Base-by-base conservation (phyloP, 2,888 invertebrate species). In the Nebria salina region DNA sequence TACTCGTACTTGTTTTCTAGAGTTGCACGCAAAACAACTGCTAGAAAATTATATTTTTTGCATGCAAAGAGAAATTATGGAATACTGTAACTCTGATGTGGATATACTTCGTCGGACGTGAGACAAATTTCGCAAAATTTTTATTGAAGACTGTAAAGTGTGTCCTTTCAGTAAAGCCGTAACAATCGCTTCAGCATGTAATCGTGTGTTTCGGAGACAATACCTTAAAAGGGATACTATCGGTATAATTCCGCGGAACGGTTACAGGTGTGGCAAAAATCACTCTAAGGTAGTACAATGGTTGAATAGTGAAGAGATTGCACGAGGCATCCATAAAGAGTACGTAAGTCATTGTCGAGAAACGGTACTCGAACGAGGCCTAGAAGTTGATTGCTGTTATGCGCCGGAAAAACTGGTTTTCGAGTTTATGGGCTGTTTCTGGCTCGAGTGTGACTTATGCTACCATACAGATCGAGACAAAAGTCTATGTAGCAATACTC, bases 211-310 rank as follows among this genome's bases (percentile, higher is more conserved):
- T 20, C 20, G 20, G 20, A 20, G 72, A 73, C 4, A 78, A 15
- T 78, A 54, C 15, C 72, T 78, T n/a, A 76, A 76, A 73, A 11
- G 1, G n/a, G 15, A 75, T 20, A 78, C 78, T 20, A 78, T 78
- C 13, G 78, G 72, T 15, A 65, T 78, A 13, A 43, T 78, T 2
- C 78, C 78, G 6, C 20, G 26, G 2, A 20, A 43, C 13, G 74
- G 75, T 6, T 78, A 78, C 42, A 75, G 74, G 42, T 3, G 0
- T 72, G 8, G 13, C 9, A 11, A 78, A 68, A 74, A 73, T n/a
- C 72, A 78, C n/a, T n/a, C n/a, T n/a, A 41, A 54, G 42, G 13
- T 42, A n/a, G n/a, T 34, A 43, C 42, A 72, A 75, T 78, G 78
- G 78, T n/a, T 78, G 3, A 72, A 75, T 42, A 54, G 65, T n/a